These are phyloP conservation scores for Enteromius treurensis DNA, from an alignment of 2,797 vertebrate genomes.

Conservation along the genomic window DNA sequence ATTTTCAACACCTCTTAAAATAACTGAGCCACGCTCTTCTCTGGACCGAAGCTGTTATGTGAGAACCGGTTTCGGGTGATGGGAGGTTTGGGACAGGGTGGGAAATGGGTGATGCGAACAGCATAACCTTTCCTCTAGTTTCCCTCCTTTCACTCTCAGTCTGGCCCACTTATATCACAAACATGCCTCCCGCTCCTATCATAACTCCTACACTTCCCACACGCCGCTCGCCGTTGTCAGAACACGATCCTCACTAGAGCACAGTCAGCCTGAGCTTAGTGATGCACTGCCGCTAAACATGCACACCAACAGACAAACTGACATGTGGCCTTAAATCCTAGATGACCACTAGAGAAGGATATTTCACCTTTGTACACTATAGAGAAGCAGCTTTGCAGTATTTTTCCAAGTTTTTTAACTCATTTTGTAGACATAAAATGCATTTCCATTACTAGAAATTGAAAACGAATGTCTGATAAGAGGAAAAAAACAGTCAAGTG, in stretches of 20 bases:
- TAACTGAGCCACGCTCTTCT: constrained; percentile 62
- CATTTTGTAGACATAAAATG: too few relatives aligned
- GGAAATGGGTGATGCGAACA: constrained; percentile 70
- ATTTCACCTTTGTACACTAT: not conserved
- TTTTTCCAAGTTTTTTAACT: too few relatives aligned
- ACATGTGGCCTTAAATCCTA: constrained; percentile 12
- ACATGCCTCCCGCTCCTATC: constrained; percentile 64
- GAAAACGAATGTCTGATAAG: too few relatives aligned
- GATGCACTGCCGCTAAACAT: constrained; percentile 63
- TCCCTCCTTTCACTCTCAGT: constrained; percentile 68
- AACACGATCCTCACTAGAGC: constrained; percentile 47
- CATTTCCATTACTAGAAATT: too few relatives aligned
- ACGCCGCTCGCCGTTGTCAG: constrained; percentile 60
- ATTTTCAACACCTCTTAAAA: constrained; percentile 72
- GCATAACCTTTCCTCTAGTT: constrained; percentile 83
- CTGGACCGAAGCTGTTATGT: constrained; percentile 63
- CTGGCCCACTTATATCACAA: constrained; percentile 74
- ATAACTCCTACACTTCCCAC: constrained; percentile 58
- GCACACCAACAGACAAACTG: constrained; percentile 31
- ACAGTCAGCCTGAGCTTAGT: constrained; percentile 64
- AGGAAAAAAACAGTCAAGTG: too few relatives aligned
- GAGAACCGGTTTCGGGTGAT: constrained; percentile 45
- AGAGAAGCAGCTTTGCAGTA: not conserved
- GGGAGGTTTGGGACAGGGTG: constrained; percentile 63
- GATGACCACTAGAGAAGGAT: not conserved